Conservation (phyloP, 2,888 invertebrate genomes). For the Didymodactylos carnosus region DNA sequence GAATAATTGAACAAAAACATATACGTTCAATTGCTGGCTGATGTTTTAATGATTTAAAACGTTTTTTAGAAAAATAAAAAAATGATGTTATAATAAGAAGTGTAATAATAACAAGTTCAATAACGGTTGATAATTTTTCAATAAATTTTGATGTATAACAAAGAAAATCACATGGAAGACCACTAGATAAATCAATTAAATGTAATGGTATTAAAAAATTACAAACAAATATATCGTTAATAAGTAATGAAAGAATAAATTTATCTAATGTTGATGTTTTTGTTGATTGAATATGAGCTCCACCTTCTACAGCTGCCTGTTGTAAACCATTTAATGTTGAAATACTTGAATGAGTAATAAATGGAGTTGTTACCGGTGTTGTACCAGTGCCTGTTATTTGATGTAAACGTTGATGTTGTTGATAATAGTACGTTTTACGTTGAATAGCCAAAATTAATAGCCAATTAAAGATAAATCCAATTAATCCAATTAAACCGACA, state of each 20-base stretch:
- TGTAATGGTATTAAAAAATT: background rate
- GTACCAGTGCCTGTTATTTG: background rate
- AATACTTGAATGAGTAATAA: background rate
- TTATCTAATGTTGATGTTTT: conserved; percentile 1
- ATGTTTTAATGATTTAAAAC: background rate
- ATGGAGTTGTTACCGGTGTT: background rate
- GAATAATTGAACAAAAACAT: background rate
- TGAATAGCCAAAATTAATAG: background rate
- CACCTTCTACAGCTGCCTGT: too few relatives aligned
- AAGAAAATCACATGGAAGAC: background rate
- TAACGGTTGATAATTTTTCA: background rate
- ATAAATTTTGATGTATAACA: background rate
- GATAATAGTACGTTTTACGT: background rate
- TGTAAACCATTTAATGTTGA: background rate
- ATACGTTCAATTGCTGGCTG: too few relatives aligned
- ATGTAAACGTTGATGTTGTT: background rate
- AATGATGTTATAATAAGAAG: background rate
- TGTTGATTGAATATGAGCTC: too few relatives aligned
- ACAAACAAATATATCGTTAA: background rate
- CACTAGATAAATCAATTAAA: background rate
- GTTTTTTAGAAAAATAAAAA: background rate
- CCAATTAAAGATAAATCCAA: background rate
- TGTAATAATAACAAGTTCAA: background rate
- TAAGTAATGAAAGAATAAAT: background rate
- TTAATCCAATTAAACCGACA: too few relatives aligned